A percentile compares a stretch with the other conserved stretches of the same genome.
These are phyloP conservation scores for Rhynchotus rufescens DNA, from an alignment of 2,797 vertebrate genomes.

Conservation along the genomic window DNA sequence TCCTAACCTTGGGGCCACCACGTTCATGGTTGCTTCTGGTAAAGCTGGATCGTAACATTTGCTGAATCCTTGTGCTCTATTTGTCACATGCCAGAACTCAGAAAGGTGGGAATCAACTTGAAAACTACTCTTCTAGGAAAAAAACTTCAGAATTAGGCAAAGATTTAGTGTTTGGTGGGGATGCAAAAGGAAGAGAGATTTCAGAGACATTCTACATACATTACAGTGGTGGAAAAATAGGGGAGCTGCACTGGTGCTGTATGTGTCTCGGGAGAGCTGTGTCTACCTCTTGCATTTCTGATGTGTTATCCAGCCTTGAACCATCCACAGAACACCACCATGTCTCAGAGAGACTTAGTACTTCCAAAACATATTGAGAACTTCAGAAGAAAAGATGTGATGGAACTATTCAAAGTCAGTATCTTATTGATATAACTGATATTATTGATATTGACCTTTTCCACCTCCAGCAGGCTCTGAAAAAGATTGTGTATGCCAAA, in stretches of 20 bases:
- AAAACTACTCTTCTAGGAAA: background rate
- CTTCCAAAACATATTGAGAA: background rate
- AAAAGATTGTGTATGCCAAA: background rate
- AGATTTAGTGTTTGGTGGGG: background rate
- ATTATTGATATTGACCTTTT: background rate
- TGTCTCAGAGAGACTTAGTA: background rate
- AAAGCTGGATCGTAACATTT: background rate
- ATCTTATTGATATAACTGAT: too few relatives aligned
- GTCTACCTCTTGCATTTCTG: background rate
- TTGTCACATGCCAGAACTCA: background rate
- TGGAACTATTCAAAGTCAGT: background rate
- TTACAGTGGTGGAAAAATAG: too few relatives aligned
- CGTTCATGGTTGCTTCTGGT: fast-evolving
- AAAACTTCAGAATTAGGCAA: background rate
- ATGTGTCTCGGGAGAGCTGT: background rate
- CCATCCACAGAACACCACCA: background rate
- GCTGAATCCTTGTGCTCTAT: background rate
- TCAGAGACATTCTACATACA: background rate
- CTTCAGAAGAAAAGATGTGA: background rate
- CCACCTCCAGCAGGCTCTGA: background rate
- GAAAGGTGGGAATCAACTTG: background rate
- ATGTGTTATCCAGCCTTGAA: background rate
- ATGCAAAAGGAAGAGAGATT: background rate
- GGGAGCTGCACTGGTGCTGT: too few relatives aligned
- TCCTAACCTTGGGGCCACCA: fast-evolving